Evolutionary conservation across 2,888 invertebrate species (phyloP), one percentile per base, ranked within the genome.

Genomic region (Gymnocheta viridis): DNA sequence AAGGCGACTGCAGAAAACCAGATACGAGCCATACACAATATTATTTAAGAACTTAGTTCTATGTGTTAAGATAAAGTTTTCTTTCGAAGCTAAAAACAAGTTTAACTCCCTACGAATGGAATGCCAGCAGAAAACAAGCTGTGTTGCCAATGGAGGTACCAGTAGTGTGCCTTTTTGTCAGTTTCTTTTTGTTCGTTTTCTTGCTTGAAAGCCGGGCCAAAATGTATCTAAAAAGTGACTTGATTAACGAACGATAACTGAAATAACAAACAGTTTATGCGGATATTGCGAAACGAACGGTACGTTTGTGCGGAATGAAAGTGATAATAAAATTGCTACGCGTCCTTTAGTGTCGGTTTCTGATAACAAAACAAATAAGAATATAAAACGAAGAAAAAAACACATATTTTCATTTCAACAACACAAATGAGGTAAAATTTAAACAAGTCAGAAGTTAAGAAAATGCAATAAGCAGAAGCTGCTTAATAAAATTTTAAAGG

Each of bases 241-340:
- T 83, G 81, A 60, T 81, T 77, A 81, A 81, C 73, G 73, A 73
- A 73, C 84, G 84, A 84, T 84, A 78, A 81, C 73, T 84, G 77
- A 79, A 80, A 87, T 82, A 88, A 88, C 88, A 87, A 88, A 89
- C 90, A 89, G 89, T 90, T 89, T 88, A 88, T 87, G 87, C 87
- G 88, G 87, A 88, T 88, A 89, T 87, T 89, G 89, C 88, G 88
- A 88, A 88, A 88, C 85, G 88, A 87, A 88, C 88, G 89, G 89
- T 89, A 86, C 87, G 87, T 87, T 87, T 82, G 85, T 79, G 86
- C 86, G 86, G 85, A 85, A 85, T 77, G 79, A 24, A 69, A 58
- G 60, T 49, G 51, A 47, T 66, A 9, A 44, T 51, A 22, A 58
- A 60, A 41, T 51, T 74, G 17, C 58, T 62, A 38, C 44, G 47